Conservation (phyloP, 2,113 vertebrate genomes). For the Callipepla squamata region DNA sequence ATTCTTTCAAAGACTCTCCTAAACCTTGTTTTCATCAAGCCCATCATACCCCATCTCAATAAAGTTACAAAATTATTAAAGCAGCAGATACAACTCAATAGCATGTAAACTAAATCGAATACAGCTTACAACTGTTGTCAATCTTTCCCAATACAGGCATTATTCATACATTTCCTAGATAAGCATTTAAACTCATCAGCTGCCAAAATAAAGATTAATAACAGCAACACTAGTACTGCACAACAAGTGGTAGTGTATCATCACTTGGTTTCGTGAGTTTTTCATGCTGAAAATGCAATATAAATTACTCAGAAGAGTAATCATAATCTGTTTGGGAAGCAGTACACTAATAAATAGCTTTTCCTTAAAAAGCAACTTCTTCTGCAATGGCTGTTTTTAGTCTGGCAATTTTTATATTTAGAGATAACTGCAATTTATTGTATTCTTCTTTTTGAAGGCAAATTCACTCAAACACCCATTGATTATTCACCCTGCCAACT, state of each 20-base stretch:
- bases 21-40: not conserved
- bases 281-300: constrained; percentile 10
- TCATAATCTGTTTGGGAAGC: constrained; percentile 21
- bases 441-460: not conserved
- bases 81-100: not conserved
- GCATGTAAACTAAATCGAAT: not conserved
- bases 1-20: not conserved
- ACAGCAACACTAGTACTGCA: not conserved
- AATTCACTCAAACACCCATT: not conserved
- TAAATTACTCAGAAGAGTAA: constrained; percentile 22
- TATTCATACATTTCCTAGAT: not conserved
- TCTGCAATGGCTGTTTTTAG: not conserved
- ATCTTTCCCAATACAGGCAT: not conserved
- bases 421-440: not conserved
- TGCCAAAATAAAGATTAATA: constrained; percentile 39
- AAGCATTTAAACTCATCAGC: constrained; percentile 16
- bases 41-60: not conserved
- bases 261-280: not conserved
- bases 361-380: not conserved
- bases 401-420: not conserved
- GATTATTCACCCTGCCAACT: not conserved
- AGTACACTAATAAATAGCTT: not conserved
- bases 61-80: not conserved
- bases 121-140: not conserved
- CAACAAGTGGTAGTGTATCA: not conserved